These are phyloP conservation scores for Ornithoptera priamus DNA, from an alignment of 2,888 invertebrate genomes.

Conservation along the genomic window DNA sequence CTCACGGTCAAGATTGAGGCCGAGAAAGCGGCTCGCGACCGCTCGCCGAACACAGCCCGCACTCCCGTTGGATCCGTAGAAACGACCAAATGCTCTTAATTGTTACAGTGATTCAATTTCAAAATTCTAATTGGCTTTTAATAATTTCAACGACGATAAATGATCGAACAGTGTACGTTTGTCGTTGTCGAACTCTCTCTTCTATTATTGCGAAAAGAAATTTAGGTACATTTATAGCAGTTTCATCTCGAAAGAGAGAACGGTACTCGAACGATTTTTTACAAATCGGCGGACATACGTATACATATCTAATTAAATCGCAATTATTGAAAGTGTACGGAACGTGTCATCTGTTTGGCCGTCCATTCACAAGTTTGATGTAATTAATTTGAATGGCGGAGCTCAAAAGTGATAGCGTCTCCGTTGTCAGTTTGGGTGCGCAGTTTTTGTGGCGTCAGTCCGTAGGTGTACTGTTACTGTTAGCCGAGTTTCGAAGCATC, in stretches of 20 bases:
- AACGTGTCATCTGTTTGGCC: conserved; percentile 49
- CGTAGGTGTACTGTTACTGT: conserved; percentile 73
- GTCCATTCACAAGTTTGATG: conserved; percentile 64
- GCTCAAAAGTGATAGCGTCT: conserved; percentile 62
- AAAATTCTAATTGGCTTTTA: conserved; percentile 47
- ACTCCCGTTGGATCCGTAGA: conserved; percentile 38
- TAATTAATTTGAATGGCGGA: conserved; percentile 67
- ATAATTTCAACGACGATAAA: conserved; percentile 40
- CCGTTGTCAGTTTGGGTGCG: conserved; percentile 56
- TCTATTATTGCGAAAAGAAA: conserved; percentile 41
- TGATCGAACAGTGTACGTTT: conserved; percentile 39
- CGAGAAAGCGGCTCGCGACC: conserved; percentile 61
- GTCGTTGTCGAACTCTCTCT: conserved; percentile 50
- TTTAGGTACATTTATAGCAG: conserved; percentile 40
- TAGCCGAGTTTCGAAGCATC: conserved; percentile 72
- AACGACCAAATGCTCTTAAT: conserved; percentile 42
- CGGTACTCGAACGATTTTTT: conserved; percentile 39
- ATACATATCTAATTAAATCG: conserved; percentile 55
- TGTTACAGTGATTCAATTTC: conserved; percentile 46
- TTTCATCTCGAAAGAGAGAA: conserved; percentile 41
- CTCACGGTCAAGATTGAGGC: conserved; percentile 67
- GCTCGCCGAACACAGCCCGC: conserved; percentile 28
- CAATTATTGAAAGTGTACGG: conserved; percentile 52
- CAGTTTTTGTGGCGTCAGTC: conserved; percentile 64
- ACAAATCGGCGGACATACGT: conserved; percentile 37